phyloP scores from a whole-genome alignment of 2,113 vertebrate genomes.

The Dendrocopos noguchii region DNA sequence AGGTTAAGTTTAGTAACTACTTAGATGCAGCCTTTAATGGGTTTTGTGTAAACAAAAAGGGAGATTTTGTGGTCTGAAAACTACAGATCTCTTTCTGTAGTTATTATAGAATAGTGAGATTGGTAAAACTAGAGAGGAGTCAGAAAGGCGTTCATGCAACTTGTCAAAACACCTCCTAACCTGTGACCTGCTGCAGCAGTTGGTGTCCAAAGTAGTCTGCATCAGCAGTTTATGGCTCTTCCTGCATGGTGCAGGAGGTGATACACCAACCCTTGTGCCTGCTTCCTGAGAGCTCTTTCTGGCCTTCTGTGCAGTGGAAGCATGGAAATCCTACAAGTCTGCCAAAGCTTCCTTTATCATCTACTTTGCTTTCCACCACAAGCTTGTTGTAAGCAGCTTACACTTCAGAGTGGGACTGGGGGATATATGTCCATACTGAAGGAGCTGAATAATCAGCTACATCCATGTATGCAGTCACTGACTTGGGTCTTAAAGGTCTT shows the following conservation, averaged over 20 bases:
- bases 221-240: background rate
- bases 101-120: background rate
- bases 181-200: background rate
- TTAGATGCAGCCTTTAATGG: background rate
- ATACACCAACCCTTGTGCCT: background rate
- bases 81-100: background rate
- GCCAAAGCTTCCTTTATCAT: background rate
- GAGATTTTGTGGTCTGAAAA: background rate
- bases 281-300: background rate
- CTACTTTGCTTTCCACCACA: background rate
- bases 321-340: background rate
- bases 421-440: too few species aligned
- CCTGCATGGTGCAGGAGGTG: background rate
- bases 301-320: background rate
- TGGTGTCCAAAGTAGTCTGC: background rate
- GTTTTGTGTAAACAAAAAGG: background rate
- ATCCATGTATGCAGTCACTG: fast-evolving
- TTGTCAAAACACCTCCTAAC: background rate
- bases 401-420: background rate
- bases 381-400: background rate
- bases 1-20: background rate
- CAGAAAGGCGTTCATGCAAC: background rate
- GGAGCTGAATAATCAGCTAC: background rate
- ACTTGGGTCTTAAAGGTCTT: too few species aligned
- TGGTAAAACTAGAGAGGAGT: background rate